Percentiles rank a stretch among this genome's conserved stretches.
Conservation (phyloP, 2,888 invertebrate species). For the Cataglyphis rosenhaueri region DNA sequence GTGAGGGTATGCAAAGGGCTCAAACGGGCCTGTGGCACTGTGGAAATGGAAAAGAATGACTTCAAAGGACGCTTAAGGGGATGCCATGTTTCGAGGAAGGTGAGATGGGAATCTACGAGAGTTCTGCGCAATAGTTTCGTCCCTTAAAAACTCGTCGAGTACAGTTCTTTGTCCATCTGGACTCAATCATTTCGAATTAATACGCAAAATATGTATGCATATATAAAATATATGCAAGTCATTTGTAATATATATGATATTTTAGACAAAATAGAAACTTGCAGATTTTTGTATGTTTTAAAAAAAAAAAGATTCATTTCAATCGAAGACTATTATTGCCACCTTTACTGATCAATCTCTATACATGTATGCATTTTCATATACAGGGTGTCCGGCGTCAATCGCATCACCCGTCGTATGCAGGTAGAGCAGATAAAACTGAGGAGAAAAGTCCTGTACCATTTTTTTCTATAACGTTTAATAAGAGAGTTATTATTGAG, state of each 20-base stretch:
- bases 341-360: not conserved
- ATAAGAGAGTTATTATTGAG: too few species aligned
- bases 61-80: slow-evolving; percentile 48
- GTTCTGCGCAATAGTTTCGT: slow-evolving; percentile 20
- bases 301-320: not conserved
- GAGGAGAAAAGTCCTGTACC: too few species aligned
- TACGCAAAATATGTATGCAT: too few species aligned
- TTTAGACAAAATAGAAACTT: not conserved
- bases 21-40: slow-evolving; percentile 35
- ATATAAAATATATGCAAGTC: not conserved
- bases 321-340: not conserved
- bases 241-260: not conserved
- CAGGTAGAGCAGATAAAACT: too few species aligned
- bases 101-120: slow-evolving; percentile 37
- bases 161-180: not conserved
- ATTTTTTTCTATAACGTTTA: too few species aligned
- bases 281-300: not conserved
- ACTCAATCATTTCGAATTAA: slow-evolving; percentile 2
- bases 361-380: too few species aligned
- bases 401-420: too few species aligned
- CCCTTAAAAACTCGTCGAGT: slow-evolving; percentile 7
- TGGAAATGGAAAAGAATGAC: slow-evolving; percentile 49
- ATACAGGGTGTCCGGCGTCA: too few species aligned
- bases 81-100: slow-evolving; percentile 37
- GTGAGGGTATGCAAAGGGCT: slow-evolving; percentile 56